Conservation (phyloP, 2,888 invertebrate genomes). For the Ectemnius continuus region DNA sequence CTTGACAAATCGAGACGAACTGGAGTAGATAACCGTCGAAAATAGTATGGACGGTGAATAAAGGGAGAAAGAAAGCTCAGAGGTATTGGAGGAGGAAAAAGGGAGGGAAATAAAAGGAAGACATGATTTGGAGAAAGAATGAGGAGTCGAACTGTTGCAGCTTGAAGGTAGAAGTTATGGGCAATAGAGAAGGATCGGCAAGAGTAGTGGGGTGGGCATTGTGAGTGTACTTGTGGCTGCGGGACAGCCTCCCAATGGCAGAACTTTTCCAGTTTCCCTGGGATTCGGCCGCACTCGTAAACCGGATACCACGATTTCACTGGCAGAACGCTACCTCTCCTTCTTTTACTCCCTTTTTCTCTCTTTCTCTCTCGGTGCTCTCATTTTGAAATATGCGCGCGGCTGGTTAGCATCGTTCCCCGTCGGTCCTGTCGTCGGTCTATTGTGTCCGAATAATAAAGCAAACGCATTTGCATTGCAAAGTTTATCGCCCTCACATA, state of each 20-base stretch:
- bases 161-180: no score
- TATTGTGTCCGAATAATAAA: conserved; percentile 68
- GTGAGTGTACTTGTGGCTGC: background rate
- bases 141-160: no score
- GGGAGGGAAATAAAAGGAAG: background rate
- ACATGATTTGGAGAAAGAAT: background rate
- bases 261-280: conserved; percentile 48
- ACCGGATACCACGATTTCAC: conserved; percentile 48
- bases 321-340: conserved; percentile 5
- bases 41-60: background rate
- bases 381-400: conserved; percentile 55
- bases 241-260: background rate
- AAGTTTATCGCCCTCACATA: conserved; percentile 39
- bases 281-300: conserved; percentile 36
- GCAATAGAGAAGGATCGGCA: background rate
- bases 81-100: background rate
- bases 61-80: background rate
- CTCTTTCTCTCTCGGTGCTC: conserved; percentile 26
- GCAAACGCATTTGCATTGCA: conserved; percentile 71
- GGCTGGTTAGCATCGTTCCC: conserved; percentile 42
- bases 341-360: conserved; percentile 9
- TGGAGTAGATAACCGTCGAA: no score
- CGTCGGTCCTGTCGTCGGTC: conserved; percentile 30
- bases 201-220: background rate
- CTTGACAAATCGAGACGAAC: no score